Percentiles rank a stretch among this genome's conserved stretches.
Conservation (phyloP, 2,797 vertebrate species). For the Australoheros facetus region DNA sequence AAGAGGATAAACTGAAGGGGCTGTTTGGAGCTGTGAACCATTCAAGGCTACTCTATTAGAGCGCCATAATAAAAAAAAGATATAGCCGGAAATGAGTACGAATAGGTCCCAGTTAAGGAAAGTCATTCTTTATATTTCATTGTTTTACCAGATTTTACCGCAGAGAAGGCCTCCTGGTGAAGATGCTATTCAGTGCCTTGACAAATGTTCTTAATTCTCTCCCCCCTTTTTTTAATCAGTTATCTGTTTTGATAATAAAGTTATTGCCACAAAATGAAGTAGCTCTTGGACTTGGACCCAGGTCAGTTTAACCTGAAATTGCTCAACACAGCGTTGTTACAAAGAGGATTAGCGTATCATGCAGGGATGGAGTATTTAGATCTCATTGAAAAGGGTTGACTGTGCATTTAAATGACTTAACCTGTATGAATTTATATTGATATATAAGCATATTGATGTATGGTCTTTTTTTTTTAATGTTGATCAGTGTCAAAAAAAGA, state of each 20-base stretch:
- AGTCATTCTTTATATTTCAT: slow-evolving; percentile 9
- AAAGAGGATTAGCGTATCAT: neutral
- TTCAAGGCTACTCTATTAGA: neutral
- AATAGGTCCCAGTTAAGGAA: neutral
- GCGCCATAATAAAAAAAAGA: neutral
- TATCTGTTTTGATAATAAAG: neutral
- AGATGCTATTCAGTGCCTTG: slow-evolving; percentile 61
- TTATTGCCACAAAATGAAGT: neutral
- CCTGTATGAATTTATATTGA: neutral
- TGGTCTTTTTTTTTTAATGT: slow-evolving; percentile 3
- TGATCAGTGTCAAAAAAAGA: slow-evolving; percentile 14
- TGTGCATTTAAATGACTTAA: neutral
- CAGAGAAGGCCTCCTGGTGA: slow-evolving; percentile 17
- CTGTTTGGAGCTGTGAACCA: neutral
- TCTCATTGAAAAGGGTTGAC: neutral
- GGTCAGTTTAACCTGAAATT: neutral
- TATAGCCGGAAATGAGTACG: neutral
- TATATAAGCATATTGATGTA: neutral
- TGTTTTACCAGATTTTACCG: slow-evolving; percentile 12
- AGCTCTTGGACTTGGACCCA: neutral
- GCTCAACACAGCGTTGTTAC: neutral
- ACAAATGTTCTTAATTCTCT: slow-evolving; percentile 17
- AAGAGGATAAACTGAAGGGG: neutral
- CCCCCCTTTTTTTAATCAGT: neutral
- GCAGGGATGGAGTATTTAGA: neutral